Evolutionary conservation across 2,113 vertebrate species (phyloP), one percentile per base, ranked within the genome.

Genomic region (Amphiprion ocellaris): DNA sequence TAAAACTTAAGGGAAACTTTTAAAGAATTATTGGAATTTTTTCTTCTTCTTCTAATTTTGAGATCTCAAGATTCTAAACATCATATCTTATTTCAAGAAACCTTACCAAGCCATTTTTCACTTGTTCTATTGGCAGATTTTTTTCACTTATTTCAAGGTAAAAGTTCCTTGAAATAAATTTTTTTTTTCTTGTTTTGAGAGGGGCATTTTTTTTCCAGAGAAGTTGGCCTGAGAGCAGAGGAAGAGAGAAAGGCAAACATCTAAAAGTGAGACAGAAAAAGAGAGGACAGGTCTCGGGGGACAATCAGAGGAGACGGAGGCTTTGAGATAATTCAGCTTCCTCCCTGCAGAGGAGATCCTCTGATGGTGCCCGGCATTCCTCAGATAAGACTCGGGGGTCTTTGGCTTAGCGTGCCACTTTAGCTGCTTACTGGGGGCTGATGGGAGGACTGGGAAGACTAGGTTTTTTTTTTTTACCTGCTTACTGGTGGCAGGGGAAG

Each of bases 341-440:
- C 84, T 89, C 84, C 86, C 69, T 71, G 82, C 14, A 70, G 83
- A 90, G 85, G 80, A 84, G 90, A 91, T 85, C 84, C 73, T 82
- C 84, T 28, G 59, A 86, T 69, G 85, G 85, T 90, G 79, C 81
- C 77, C 63, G 2, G 82, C 85, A 93, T 93, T 93, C 91, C 91
- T 81, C 75, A 93, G 90, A 92, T 92, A 93, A 93, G 81, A 88
- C 83, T 66, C 10, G 1, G 24, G 67, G 79, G 69, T 74, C 85
- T 90, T 91, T 90, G 85, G 87, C 89, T 93, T 85, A 92, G 75
- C 84, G 60, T 77, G 79, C 84, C 81, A 85, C 79, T 90, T 90
- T 67, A 87, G 86, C 82, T 84, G 79, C 90, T 91, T 91, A 90
- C 44, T 23, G 67, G 28, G 67, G 56, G 82, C 49, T 77, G 75